Base-by-base conservation (phyloP, 2,888 invertebrate genomes). In the Agonopterix alstromeriana region DNA sequence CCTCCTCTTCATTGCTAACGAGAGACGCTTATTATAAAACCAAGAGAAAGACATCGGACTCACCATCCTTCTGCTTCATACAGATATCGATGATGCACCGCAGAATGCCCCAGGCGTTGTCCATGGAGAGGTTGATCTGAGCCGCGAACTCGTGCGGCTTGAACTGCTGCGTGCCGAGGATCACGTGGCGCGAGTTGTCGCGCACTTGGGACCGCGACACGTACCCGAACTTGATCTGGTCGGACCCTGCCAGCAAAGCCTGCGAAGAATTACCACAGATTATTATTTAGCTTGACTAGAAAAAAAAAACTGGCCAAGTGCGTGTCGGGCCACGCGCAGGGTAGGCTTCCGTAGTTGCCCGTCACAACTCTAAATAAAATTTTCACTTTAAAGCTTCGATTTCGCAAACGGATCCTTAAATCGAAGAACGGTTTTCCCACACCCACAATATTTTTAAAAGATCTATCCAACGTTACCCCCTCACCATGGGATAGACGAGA, bases 61-160 rank as follows among this genome's bases (percentile, higher is more conserved):
- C 78, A 67, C 99, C 98, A 74, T 98, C 97, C 70, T 97, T 95
- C 79, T 98, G 96, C 81, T 97, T 97, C 95, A 98, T 96, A 67
- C 98, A 96, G 55, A 97, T 95, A 68, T 99, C 99, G 62, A 99
- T 95, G 69, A 99, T 97, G 81, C 98, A 99, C 10, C 99, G 93
- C 53, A 99, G 90, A 51, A 99, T 96, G 56, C 98, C 99, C 99
- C 99, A 99, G 2, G 97, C 98, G 84, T 99, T 99, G 82, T 99
- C 99, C 98, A 99, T 98, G 74, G 98, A 98, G 67, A 99, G 89
- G 85, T 98, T 98, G 74, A 99, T 99, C 84, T 99, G 99, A 8
- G 96, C 97, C 9, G 99, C 99, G 82, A 99, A 99, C 89, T 99
- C 99, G 72, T 95, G 94, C 9, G 99, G 99, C 78, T 98, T 98